phyloP scores from a whole-genome alignment of 2,797 vertebrate genomes.

The Coluber constrictor region DNA sequence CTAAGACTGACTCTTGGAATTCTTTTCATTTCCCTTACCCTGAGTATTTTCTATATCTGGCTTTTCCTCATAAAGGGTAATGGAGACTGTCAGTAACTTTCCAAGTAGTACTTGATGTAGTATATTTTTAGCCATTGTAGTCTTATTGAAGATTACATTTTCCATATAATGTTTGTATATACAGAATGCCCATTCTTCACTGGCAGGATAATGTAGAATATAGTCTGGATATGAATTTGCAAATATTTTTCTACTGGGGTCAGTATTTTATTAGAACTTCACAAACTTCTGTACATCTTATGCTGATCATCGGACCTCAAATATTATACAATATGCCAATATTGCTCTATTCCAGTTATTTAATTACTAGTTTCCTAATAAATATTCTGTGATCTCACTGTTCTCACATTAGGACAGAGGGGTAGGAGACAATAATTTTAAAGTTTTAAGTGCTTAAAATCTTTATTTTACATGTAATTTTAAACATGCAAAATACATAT shows the following conservation, averaged over 20 bases:
- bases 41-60: no score
- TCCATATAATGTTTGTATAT: background rate
- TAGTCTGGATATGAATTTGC: no score
- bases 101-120: background rate
- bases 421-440: background rate
- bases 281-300: no score
- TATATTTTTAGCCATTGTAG: background rate
- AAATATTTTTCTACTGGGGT: no score
- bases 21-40: background rate
- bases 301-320: background rate
- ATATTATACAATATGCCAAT: background rate
- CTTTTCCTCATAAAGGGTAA: background rate
- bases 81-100: background rate
- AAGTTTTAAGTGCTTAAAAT: background rate
- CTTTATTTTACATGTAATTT: background rate
- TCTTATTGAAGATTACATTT: background rate
- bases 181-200: background rate
- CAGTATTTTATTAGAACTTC: no score
- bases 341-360: background rate
- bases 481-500: background rate
- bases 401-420: background rate
- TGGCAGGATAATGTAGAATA: no score
- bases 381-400: no score
- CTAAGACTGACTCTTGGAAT: no score
- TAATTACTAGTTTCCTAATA: background rate